Conservation (phyloP, 2,888 invertebrate species). For the Chaetoderma sp. region DNA sequence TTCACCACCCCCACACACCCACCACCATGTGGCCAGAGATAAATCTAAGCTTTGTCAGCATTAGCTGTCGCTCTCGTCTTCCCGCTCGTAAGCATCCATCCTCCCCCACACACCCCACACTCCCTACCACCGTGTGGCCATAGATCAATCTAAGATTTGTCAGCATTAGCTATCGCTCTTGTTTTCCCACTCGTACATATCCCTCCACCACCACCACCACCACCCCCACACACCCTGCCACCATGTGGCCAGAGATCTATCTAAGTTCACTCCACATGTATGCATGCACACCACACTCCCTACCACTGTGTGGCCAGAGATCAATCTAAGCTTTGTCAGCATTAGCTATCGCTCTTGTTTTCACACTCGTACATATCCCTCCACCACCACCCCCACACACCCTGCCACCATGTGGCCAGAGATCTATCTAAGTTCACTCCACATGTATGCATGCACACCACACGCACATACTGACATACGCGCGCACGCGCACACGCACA, state of each 20-base stretch:
- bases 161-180: too few relatives aligned
- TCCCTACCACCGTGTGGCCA: neutral
- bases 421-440: too few relatives aligned
- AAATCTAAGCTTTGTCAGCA: slow-evolving; percentile 83
- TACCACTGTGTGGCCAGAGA: neutral
- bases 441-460: too few relatives aligned
- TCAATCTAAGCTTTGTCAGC: slow-evolving; percentile 83
- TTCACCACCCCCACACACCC: neutral
- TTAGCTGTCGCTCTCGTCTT: slow-evolving; percentile 87
- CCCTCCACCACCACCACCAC: neutral
- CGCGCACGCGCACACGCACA: neutral
- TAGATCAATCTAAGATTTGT: too few relatives aligned
- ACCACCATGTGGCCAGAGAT: neutral
- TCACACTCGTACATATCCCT: slow-evolving; percentile 75
- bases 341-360: slow-evolving; percentile 85
- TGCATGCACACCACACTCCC: neutral
- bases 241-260: slow-evolving; percentile 62
- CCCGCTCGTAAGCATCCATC: slow-evolving; percentile 74
- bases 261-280: slow-evolving; percentile 66
- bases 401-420: neutral
- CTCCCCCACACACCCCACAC: neutral
- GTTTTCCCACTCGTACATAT: neutral
- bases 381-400: neutral
- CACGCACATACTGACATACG: too few relatives aligned
- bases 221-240: neutral